These are phyloP conservation scores for Tachina lurida DNA, from an alignment of 2,888 invertebrate species.

Conservation along the genomic window DNA sequence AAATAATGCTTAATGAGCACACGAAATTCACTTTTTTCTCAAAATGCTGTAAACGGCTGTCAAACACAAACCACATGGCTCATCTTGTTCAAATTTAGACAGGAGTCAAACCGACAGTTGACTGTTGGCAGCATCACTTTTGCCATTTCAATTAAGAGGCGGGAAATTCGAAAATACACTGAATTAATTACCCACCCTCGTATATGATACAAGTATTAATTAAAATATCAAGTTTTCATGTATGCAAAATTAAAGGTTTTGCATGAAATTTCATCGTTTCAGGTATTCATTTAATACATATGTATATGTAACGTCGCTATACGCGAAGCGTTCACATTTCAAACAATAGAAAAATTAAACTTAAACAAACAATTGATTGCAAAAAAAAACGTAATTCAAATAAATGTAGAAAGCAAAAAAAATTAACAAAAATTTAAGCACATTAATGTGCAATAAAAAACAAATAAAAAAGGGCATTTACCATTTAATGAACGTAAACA, in stretches of 20 bases:
- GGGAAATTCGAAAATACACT: too few relatives aligned
- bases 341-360: conserved; percentile 54
- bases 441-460: conserved; percentile 42
- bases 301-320: conserved; percentile 51
- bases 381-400: conserved; percentile 18
- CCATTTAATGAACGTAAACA: conserved; percentile 59
- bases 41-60: too few relatives aligned
- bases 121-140: too few relatives aligned
- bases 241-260: background rate
- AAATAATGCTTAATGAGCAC: too few relatives aligned
- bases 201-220: background rate
- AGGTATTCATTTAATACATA: conserved; percentile 37
- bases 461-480: conserved; percentile 42
- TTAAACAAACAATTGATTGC: conserved; percentile 55
- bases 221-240: too few relatives aligned
- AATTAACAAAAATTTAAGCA: conserved; percentile 23
- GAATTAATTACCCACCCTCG: background rate
- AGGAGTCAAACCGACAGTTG: too few relatives aligned
- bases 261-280: conserved; percentile 25
- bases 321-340: conserved; percentile 52
- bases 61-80: too few relatives aligned
- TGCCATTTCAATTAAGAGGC: too few relatives aligned
- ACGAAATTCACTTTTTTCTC: too few relatives aligned
- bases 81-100: too few relatives aligned
- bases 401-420: background rate